phyloP scores from a whole-genome alignment of 2,888 invertebrate species.

The Rotaria socialis region DNA sequence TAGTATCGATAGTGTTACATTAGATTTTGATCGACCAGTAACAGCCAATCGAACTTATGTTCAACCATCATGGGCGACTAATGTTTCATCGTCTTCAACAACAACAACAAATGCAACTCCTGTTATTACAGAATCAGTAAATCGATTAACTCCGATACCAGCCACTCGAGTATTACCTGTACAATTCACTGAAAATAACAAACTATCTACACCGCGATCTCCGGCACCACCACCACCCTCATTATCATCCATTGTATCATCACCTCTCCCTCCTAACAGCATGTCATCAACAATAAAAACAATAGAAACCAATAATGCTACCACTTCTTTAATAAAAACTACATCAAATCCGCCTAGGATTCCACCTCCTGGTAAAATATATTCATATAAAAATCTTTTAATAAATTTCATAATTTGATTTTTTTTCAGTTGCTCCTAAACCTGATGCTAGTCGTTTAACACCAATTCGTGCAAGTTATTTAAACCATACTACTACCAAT shows the following conservation, averaged over 20 bases:
- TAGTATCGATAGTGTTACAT: neutral
- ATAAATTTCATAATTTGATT: neutral
- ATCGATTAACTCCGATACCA: neutral
- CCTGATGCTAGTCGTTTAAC: constrained; percentile 25
- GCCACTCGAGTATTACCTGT: neutral
- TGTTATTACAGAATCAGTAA: neutral
- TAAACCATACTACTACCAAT: neutral
- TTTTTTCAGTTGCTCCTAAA: neutral
- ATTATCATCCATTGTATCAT: neutral
- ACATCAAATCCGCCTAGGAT: neutral
- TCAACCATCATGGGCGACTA: neutral
- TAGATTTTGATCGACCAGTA: neutral
- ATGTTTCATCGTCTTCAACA: neutral
- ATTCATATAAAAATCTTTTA: neutral
- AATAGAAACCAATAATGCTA: neutral
- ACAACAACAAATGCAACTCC: neutral
- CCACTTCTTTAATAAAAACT: neutral
- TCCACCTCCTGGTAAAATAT: neutral
- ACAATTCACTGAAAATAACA: neutral
- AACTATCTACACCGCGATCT: neutral
- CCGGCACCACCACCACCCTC: neutral
- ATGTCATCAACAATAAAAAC: neutral
- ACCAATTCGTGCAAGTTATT: constrained; percentile 22
- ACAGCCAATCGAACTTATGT: neutral
- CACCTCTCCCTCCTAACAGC: neutral